Conservation (phyloP, 2,888 invertebrate genomes). For the Pogonocherus hispidulus region DNA sequence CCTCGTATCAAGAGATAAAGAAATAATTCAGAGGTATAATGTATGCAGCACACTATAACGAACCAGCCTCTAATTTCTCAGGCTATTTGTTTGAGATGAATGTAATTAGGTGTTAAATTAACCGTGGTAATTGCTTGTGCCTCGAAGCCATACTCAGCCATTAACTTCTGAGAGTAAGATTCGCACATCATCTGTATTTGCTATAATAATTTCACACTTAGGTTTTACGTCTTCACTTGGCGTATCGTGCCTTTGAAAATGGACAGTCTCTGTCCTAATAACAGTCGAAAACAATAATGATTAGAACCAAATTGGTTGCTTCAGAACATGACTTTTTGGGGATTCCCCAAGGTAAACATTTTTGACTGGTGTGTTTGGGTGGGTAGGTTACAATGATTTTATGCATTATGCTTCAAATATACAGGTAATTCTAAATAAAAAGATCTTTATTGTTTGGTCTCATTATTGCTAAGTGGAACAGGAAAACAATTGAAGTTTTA, state of each 20-base stretch:
- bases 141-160: conserved; percentile 42
- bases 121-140: conserved; percentile 53
- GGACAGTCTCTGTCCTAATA: neutral
- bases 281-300: neutral
- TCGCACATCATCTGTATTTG: conserved; percentile 42
- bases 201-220: conserved; percentile 24
- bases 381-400: no score
- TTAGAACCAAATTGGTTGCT: neutral
- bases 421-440: no score
- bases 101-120: conserved; percentile 60
- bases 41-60: conserved; percentile 6
- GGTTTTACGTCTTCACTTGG: conserved; percentile 26
- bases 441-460: no score
- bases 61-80: conserved; percentile 43
- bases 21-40: neutral
- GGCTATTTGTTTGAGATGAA: conserved; percentile 50
- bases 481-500: no score
- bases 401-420: no score
- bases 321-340: neutral
- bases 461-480: no score
- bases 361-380: no score
- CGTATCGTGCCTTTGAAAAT: neutral
- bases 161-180: conserved; percentile 35
- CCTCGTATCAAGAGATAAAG: neutral
- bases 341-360: neutral